Percentiles rank a stretch among this genome's conserved stretches.
These are phyloP conservation scores for Wiebesia pumilae DNA, from an alignment of 1,140 invertebrate genomes.

Conservation along the genomic window DNA sequence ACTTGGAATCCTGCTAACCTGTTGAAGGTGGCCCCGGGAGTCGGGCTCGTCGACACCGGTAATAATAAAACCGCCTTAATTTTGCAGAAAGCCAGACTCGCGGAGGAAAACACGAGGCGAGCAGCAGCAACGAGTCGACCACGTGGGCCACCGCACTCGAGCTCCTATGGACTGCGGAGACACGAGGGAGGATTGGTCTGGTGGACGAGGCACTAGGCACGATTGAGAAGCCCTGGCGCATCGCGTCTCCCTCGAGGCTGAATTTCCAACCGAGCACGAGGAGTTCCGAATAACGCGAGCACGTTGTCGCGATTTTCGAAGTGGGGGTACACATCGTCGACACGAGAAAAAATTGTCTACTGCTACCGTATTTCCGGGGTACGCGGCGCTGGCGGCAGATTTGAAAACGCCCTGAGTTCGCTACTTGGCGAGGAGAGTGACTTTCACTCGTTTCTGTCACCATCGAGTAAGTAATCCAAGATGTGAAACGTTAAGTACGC, in stretches of 20 bases:
- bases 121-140: background rate
- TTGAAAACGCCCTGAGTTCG: background rate
- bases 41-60: background rate
- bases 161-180: conserved; percentile 13
- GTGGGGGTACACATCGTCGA: conserved; percentile 10
- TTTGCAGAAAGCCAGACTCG: conserved; percentile 5
- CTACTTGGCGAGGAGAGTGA: background rate
- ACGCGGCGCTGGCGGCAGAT: conserved; percentile 29
- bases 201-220: background rate
- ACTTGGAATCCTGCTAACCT: too few species aligned
- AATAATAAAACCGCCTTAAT: background rate
- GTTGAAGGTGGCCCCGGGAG: too few species aligned
- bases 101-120: conserved; percentile 20
- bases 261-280: background rate
- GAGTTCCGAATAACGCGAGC: conserved; percentile 34
- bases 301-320: conserved; percentile 42
- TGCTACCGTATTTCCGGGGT: conserved; percentile 50
- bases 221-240: background rate
- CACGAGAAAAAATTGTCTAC: conserved; percentile 42
- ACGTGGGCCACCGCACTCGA: background rate
- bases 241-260: background rate
- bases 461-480: background rate
- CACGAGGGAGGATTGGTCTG: conserved; percentile 21
- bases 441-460: background rate
- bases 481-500: background rate